Percentiles rank a stretch among this genome's conserved stretches.
Evolutionary conservation across 2,797 vertebrate species (phyloP).

Genomic region (Myotis vivesi): DNA sequence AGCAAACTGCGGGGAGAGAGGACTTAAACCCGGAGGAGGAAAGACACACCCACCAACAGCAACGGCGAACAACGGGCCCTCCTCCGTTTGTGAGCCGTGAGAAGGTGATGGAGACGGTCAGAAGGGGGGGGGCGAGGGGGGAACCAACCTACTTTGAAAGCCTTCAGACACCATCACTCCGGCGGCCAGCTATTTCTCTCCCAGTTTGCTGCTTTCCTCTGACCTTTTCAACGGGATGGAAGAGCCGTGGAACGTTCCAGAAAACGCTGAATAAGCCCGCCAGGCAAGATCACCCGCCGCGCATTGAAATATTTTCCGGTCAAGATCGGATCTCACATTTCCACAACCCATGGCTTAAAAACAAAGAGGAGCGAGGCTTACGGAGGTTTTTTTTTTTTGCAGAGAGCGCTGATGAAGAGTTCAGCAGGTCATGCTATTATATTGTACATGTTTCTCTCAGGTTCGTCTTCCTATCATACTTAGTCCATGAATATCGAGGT

Average conservation of each 20-base stretch:
- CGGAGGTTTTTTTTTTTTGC: constrained; percentile 81
- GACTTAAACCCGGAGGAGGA: constrained; percentile 85
- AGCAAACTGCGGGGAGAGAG: constrained; percentile 79
- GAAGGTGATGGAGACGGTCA: constrained; percentile 82
- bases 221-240: constrained; percentile 85
- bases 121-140: constrained; percentile 82
- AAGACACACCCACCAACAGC: constrained; percentile 78
- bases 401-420: constrained; percentile 85
- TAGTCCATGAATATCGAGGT: constrained; percentile 80
- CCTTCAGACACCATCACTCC: constrained; percentile 81
- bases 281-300: constrained; percentile 84
- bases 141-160: constrained; percentile 79
- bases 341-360: constrained; percentile 85
- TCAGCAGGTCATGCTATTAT: constrained; percentile 88
- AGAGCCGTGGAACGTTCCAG: constrained; percentile 85
- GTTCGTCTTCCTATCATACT: constrained; percentile 95
- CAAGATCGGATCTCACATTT: constrained; percentile 85
- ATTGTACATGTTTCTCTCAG: constrained; percentile 94
- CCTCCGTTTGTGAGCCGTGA: constrained; percentile 83
- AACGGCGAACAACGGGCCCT: constrained; percentile 49
- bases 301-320: constrained; percentile 84
- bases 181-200: constrained; percentile 83
- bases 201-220: constrained; percentile 85
- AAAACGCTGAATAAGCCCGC: constrained; percentile 82
- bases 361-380: constrained; percentile 82